These are phyloP conservation scores for Diplodus sargus DNA, from an alignment of 2,797 vertebrate genomes.

Conservation along the genomic window DNA sequence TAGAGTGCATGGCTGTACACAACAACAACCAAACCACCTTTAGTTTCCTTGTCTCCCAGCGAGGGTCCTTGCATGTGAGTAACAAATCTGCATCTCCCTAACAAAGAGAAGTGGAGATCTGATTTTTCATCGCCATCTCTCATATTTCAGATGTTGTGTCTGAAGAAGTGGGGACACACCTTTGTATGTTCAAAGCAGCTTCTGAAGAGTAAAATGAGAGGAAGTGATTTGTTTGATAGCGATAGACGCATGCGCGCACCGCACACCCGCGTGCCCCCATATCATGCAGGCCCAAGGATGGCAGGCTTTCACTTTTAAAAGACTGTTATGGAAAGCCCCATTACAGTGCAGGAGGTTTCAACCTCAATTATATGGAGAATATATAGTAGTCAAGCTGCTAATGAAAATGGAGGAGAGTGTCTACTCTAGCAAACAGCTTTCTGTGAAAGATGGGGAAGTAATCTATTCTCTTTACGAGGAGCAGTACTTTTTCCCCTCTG, in stretches of 20 bases:
- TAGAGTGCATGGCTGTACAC: constrained; percentile 16
- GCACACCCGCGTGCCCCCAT: constrained; percentile 14
- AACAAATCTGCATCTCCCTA: constrained; percentile 1
- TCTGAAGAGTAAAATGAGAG: constrained; percentile 68
- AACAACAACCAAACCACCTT: constrained; percentile 23
- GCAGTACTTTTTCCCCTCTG: constrained; percentile 71
- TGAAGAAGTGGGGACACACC: constrained; percentile 55
- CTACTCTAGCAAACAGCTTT: constrained; percentile 78
- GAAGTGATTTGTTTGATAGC: constrained; percentile 70
- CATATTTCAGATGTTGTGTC: constrained; percentile 35
- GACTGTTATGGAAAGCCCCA: constrained; percentile 84
- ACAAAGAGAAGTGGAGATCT: constrained; percentile 17
- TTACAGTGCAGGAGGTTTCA: constrained; percentile 84
- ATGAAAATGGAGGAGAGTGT: constrained; percentile 84
- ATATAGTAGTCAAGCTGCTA: constrained; percentile 81
- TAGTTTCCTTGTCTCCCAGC: not conserved
- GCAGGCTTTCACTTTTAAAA: constrained; percentile 80
- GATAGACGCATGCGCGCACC: constrained; percentile 22
- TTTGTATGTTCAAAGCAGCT: constrained; percentile 66
- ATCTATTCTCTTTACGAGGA: constrained; percentile 84
- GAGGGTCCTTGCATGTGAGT: not conserved
- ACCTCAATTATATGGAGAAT: constrained; percentile 85
- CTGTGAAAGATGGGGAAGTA: constrained; percentile 78
- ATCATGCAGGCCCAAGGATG: constrained; percentile 65
- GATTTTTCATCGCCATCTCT: constrained; percentile 30